Conservation (phyloP, 2,888 invertebrate species). For the Panorpa germanica region DNA sequence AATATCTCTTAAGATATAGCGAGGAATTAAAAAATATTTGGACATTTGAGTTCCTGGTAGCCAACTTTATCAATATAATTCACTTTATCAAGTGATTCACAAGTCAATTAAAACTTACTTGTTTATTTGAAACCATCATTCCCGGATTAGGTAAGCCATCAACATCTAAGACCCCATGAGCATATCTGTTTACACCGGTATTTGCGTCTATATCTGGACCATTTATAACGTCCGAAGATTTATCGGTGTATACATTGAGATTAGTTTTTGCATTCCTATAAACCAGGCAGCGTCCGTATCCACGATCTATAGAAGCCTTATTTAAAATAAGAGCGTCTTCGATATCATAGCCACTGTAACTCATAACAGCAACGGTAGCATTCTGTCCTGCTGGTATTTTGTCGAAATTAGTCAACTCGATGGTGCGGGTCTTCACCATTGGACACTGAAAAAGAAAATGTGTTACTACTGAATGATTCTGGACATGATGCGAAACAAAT, state of each 20-base stretch:
- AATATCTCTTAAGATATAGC: conserved; percentile 6
- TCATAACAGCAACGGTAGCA: conserved; percentile 97
- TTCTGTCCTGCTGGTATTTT: conserved; percentile 98
- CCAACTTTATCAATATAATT: conserved; percentile 5
- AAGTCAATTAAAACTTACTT: conserved; percentile 31
- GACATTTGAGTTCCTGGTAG: no score
- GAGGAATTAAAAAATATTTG: conserved; percentile 2
- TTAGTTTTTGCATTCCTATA: conserved; percentile 83
- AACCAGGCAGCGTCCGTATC: conserved; percentile 80
- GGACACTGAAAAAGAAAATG: conserved; percentile 32
- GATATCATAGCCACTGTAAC: conserved; percentile 97
- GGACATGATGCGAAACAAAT: no score
- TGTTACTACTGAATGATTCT: no score
- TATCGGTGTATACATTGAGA: conserved; percentile 83
- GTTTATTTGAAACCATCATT: conserved; percentile 65
- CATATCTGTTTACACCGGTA: conserved; percentile 69
- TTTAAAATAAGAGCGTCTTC: conserved; percentile 96
- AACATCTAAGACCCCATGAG: conserved; percentile 69
- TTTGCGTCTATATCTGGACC: conserved; percentile 75
- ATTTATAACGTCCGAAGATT: conserved; percentile 80
- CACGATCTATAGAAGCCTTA: conserved; percentile 89
- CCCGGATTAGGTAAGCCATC: conserved; percentile 94
- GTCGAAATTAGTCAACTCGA: conserved; percentile 81
- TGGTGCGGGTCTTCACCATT: conserved; percentile 85
- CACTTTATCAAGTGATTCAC: conserved; percentile 4